Evolutionary conservation across 2,113 vertebrate species (phyloP), one percentile per base, ranked within the genome.

Genomic region (Stictonetta naevosa): DNA sequence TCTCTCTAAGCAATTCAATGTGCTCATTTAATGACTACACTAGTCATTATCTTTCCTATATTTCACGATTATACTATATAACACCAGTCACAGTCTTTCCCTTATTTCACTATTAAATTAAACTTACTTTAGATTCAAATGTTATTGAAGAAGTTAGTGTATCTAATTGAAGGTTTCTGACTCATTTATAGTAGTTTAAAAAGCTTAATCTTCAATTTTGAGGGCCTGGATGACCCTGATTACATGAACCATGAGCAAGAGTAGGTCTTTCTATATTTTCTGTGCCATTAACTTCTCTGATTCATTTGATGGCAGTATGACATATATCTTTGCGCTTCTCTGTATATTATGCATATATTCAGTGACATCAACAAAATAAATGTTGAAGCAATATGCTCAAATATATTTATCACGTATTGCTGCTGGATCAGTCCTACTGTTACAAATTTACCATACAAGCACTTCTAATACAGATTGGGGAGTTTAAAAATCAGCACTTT

Each of bases 61-160:
- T 95, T 93, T 97, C 90, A 94, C 5, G 1, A 93, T 94, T 92
- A 93, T 88, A 29, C 40, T 86, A 6, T 94, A 78, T 95, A 88
- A 90, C 29, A 88, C 64, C n/a, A 88, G 92, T 63, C 80, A 93
- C 77, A 93, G 16, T 92, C 56, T 31, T 90, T 68, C 79, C 34
- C 18, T 34, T 92, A 83, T 95, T 96, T 96, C 92, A 90, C 60
- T 92, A 56, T 88, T 96, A 95, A 95, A 95, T 86, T 73, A 88
- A 92, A 82, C 83, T 95, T 93, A 82, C 83, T 90, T 96, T 95
- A 95, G 86, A 93, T 94, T 95, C 38, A 66, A 78, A 90, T 94
- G 34, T 94, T 96, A 94, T 93, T 94, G 85, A 84, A 95, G 86
- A 95, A 94, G 76, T 96, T 96, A 97, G 68, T 93, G 80, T 3